These are phyloP conservation scores for Drosophila barbarae DNA, from an alignment of 2,888 invertebrate genomes.

Conservation along the genomic window DNA sequence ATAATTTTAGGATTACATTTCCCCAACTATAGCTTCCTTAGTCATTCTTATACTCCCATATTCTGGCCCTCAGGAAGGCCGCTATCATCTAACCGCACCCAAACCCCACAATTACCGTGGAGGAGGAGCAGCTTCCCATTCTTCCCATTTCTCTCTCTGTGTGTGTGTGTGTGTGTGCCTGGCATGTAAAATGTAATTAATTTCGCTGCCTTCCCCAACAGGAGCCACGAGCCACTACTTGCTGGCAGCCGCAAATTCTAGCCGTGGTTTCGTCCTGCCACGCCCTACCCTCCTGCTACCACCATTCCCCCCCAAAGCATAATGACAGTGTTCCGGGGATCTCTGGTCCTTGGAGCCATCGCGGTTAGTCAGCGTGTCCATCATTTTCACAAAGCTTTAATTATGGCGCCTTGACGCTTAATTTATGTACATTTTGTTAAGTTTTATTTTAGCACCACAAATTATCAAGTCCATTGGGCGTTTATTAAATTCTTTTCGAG, in stretches of 20 bases:
- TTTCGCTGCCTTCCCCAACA: slow-evolving; percentile 58
- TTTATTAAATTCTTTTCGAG: slow-evolving; percentile 63
- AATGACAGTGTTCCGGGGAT: slow-evolving; percentile 35
- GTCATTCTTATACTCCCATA: slow-evolving; percentile 2
- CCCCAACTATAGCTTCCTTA: background rate
- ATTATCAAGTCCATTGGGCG: slow-evolving; percentile 74
- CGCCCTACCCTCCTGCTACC: slow-evolving; percentile 5
- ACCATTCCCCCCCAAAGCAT: slow-evolving; percentile 6
- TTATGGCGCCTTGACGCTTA: slow-evolving; percentile 64
- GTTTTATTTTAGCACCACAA: slow-evolving; percentile 66
- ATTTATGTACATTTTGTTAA: slow-evolving; percentile 75
- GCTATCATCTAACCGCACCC: slow-evolving; percentile 27
- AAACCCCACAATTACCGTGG: slow-evolving; percentile 61
- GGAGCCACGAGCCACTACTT: slow-evolving; percentile 26
- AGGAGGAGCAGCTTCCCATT: slow-evolving; percentile 18
- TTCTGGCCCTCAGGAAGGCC: background rate
- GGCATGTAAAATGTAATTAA: slow-evolving; percentile 73
- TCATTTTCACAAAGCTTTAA: slow-evolving; percentile 68
- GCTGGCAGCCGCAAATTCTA: slow-evolving; percentile 34
- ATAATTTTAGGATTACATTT: background rate
- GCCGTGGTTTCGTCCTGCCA: slow-evolving; percentile 17
- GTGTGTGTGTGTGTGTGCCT: slow-evolving; percentile 41
- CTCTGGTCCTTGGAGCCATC: slow-evolving; percentile 31
- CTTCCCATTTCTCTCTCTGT: slow-evolving; percentile 8
- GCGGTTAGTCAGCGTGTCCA: slow-evolving; percentile 64